phyloP scores from a whole-genome alignment of 1,140 invertebrate species.

The Heliconius eleuchia region DNA sequence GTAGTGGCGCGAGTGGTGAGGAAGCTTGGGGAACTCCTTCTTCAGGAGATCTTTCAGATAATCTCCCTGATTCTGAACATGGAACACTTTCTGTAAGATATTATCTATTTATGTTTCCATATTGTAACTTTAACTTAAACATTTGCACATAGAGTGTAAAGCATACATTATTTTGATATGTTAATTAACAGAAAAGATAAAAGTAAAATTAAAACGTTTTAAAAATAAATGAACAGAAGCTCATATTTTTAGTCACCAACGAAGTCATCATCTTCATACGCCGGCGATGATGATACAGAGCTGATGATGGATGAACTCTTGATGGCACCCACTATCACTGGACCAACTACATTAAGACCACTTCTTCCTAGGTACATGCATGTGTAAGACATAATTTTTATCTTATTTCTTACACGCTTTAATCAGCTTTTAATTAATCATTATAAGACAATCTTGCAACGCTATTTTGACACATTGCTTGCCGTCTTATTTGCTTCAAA shows the following conservation, averaged over 20 bases:
- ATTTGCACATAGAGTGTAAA: neutral
- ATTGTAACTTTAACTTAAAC: too few relatives aligned
- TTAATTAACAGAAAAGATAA: neutral
- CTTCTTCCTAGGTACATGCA: slow-evolving; percentile 82
- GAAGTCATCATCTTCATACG: slow-evolving; percentile 85
- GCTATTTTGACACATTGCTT: neutral
- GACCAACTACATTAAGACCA: slow-evolving; percentile 84
- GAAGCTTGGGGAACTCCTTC: slow-evolving; percentile 93
- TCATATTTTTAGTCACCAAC: slow-evolving; percentile 81
- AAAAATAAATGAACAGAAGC: slow-evolving; percentile 54
- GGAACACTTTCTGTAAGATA: slow-evolving; percentile 84
- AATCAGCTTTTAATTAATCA: neutral
- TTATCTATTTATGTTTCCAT: neutral
- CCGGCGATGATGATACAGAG: slow-evolving; percentile 85
- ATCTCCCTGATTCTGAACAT: slow-evolving; percentile 86
- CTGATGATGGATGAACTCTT: slow-evolving; percentile 87
- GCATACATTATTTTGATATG: neutral
- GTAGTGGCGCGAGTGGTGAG: slow-evolving; percentile 90
- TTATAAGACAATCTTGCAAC: too few relatives aligned
- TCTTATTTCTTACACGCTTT: neutral
- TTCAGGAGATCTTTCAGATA: slow-evolving; percentile 89
- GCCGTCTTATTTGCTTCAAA: neutral
- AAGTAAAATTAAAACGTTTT: slow-evolving; percentile 15
- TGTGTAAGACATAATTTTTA: neutral
- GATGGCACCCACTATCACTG: slow-evolving; percentile 86